Conservation (phyloP, 92 coral and sea anemone genomes). For the Hydrozoanthus gracilis region DNA sequence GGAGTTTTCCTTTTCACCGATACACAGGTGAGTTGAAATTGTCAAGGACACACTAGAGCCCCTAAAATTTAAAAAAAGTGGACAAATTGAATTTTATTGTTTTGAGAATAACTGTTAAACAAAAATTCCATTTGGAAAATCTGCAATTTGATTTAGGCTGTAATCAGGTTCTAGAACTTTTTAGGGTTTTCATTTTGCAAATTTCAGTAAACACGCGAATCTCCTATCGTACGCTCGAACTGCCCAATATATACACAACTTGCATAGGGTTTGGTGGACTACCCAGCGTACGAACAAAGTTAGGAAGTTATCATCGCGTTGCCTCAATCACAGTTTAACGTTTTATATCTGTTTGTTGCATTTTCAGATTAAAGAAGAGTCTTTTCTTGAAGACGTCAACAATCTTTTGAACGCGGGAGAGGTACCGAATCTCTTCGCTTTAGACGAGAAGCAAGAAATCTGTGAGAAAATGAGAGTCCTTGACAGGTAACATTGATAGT, state of each 20-base stretch:
- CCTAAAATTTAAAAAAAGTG: too few relatives aligned
- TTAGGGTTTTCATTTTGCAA: too few relatives aligned
- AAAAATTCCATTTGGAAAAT: too few relatives aligned
- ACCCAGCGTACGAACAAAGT: too few relatives aligned
- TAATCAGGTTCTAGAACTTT: too few relatives aligned
- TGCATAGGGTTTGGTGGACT: too few relatives aligned
- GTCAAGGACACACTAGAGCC: background rate
- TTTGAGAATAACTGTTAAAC: too few relatives aligned
- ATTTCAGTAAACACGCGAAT: too few relatives aligned
- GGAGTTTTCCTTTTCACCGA: constrained; percentile 98
- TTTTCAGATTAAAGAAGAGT: constrained; percentile 92
- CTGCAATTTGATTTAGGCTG: too few relatives aligned
- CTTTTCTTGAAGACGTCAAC: constrained; percentile 97
- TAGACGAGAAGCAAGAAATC: constrained; percentile 98
- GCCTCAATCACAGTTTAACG: background rate
- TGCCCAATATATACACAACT: too few relatives aligned
- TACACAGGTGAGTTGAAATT: constrained; percentile 74
- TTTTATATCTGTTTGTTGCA: background rate
- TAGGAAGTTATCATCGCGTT: background rate
- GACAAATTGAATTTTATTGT: too few relatives aligned
- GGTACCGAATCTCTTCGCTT: constrained; percentile 94
- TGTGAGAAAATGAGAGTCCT: constrained; percentile 96
- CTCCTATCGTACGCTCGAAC: too few relatives aligned
- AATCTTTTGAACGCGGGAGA: constrained; percentile 98
- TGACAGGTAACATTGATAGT: constrained; percentile 78